Evolutionary conservation across 1,140 invertebrate genomes (phyloP).

Genomic region (Pygmarrhopalites habei): DNA sequence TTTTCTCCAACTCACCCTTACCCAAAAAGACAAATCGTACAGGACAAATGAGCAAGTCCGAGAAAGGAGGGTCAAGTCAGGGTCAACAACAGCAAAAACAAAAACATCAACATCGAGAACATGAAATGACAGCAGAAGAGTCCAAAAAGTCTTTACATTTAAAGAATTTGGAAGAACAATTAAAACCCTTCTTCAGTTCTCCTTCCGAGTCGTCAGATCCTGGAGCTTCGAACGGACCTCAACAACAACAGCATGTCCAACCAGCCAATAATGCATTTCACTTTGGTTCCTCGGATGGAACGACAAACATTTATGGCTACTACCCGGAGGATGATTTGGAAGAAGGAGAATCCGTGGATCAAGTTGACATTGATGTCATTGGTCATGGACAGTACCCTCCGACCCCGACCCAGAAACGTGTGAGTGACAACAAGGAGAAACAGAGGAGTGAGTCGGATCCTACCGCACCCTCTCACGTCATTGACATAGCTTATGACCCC

Average conservation of each 20-base stretch:
- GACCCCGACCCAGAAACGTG: background rate
- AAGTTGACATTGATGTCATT: conserved; percentile 11
- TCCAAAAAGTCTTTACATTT: conserved; percentile 10
- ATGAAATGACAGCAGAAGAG: conserved; percentile 4
- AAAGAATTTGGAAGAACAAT: conserved; percentile 16
- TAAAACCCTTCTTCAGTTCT: conserved; percentile 12
- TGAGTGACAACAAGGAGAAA: background rate
- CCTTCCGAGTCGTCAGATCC: background rate
- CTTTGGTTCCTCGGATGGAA: conserved; percentile 14
- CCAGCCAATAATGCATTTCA: conserved; percentile 11
- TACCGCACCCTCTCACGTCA: conserved; percentile 18
- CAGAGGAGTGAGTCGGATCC: conserved; percentile 2
- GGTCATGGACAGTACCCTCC: background rate
- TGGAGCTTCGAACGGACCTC: background rate
- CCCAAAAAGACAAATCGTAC: conserved; percentile 6
- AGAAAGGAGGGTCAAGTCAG: background rate
- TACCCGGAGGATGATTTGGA: conserved; percentile 29
- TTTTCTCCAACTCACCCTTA: conserved; percentile 20
- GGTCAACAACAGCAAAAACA: background rate
- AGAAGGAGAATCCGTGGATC: conserved; percentile 16
- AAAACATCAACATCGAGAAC: background rate
- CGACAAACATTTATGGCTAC: conserved; percentile 25
- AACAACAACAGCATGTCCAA: background rate
- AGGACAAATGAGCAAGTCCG: background rate
- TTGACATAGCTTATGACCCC: conserved; percentile 29